phyloP scores from a whole-genome alignment of 1,140 invertebrate genomes.

The Meloidogyne exigua region DNA sequence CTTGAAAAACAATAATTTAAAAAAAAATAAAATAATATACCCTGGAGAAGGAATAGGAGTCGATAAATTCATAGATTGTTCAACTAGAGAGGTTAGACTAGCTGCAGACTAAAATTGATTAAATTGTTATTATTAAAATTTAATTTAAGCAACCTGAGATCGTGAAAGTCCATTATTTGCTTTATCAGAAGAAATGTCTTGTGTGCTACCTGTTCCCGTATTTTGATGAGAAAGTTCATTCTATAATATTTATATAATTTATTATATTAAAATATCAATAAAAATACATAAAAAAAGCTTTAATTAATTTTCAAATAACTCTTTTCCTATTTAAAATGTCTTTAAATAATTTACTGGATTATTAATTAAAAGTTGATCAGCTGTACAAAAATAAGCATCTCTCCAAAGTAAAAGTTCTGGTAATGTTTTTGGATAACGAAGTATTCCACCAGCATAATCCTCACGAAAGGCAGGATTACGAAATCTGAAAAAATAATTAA shows the following conservation, averaged over 20 bases:
- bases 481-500: conserved; percentile 10
- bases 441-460: conserved; percentile 6
- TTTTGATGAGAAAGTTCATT: conserved; percentile 18
- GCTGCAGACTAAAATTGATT: conserved; percentile 33
- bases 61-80: conserved; percentile 25
- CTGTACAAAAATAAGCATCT: conserved; percentile 46
- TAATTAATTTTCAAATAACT: no score
- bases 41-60: conserved; percentile 9
- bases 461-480: conserved; percentile 19
- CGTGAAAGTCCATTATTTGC: conserved; percentile 33
- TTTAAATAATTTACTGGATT: conserved; percentile 34
- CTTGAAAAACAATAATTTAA: not conserved
- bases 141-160: conserved; percentile 28
- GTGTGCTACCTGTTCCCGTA: conserved; percentile 18
- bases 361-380: conserved; percentile 35
- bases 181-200: conserved; percentile 34
- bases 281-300: no score
- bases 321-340: no score
- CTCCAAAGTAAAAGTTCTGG: conserved; percentile 44
- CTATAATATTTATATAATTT: not conserved
- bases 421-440: conserved; percentile 32
- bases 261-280: no score
- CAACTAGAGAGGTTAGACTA: conserved; percentile 46
- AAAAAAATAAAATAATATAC: conserved; percentile 14
- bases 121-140: not conserved